Percentiles rank a stretch among this genome's conserved stretches.
phyloP scores from a whole-genome alignment of 2,113 vertebrate species.

The Chloroceryle aenea region DNA sequence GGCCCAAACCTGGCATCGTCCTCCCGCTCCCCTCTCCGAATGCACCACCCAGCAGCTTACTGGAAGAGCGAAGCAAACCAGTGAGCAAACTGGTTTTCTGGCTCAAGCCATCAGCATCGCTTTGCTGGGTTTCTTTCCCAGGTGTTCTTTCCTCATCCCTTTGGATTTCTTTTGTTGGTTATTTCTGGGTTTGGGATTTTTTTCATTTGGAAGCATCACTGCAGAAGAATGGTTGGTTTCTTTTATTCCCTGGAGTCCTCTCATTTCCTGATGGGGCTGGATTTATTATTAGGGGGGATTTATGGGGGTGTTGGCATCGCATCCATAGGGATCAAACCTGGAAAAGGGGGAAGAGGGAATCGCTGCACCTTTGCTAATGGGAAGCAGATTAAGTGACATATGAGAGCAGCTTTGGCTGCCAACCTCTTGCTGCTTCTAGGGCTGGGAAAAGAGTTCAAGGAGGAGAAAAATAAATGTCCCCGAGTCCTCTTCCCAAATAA shows the following conservation, averaged over 20 bases:
- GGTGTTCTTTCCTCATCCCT: not conserved
- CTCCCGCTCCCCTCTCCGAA: not conserved
- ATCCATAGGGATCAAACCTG: not conserved
- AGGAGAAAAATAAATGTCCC: not conserved
- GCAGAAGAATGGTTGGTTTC: too few relatives aligned
- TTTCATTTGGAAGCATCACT: not conserved
- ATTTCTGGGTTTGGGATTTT: too few relatives aligned
- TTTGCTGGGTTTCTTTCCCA: not conserved
- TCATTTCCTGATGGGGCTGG: not conserved
- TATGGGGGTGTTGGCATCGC: fast-evolving
- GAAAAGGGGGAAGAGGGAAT: not conserved
- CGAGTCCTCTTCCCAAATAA: not conserved
- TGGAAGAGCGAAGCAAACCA: not conserved
- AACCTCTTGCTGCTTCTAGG: fast-evolving
- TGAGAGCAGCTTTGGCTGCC: not conserved
- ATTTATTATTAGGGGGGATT: not conserved
- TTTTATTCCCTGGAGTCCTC: too few relatives aligned
- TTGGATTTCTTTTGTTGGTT: not conserved
- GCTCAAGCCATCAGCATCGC: not conserved
- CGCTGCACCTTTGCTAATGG: not conserved
- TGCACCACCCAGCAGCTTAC: not conserved
- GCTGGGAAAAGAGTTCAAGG: not conserved
- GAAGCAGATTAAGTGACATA: not conserved
- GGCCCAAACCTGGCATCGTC: fast-evolving
- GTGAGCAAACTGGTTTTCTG: not conserved